Evolutionary conservation across 2,113 vertebrate species (phyloP).

Genomic region (Glaucomys volans): DNA sequence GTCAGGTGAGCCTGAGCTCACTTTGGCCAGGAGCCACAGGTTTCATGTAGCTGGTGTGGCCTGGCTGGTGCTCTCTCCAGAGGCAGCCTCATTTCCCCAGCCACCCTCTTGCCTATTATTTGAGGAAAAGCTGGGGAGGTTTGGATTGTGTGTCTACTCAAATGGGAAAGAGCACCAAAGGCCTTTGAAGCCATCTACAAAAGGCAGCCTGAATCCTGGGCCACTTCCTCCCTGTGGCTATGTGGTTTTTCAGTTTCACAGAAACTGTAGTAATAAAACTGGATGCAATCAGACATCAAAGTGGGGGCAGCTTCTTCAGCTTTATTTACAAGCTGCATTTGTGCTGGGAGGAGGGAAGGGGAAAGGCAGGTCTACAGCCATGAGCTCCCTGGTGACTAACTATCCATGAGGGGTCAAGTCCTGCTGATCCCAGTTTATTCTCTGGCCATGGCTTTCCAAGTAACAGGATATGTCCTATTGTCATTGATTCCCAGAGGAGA

Average conservation of each 20-base stretch:
- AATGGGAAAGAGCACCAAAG: background rate
- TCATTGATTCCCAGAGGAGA: rapidly evolving
- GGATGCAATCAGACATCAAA: background rate
- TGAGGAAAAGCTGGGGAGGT: background rate
- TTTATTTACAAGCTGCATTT: background rate
- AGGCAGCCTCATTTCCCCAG: rapidly evolving
- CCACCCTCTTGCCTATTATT: background rate
- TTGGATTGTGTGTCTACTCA: background rate
- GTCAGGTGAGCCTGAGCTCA: background rate
- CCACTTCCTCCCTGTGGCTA: background rate
- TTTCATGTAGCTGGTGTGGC: background rate
- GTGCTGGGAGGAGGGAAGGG: background rate
- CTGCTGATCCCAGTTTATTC: background rate
- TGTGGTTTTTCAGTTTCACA: background rate
- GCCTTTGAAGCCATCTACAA: background rate
- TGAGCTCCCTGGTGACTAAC: no score
- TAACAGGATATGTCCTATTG: background rate
- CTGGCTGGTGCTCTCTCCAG: rapidly evolving
- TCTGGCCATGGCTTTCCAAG: background rate
- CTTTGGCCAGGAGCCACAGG: rapidly evolving
- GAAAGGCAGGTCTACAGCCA: background rate
- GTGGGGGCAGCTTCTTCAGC: background rate
- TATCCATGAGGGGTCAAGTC: background rate
- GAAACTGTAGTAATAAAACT: background rate
- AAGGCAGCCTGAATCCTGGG: background rate